phyloP scores from a whole-genome alignment of 2,888 invertebrate species.

The Azorinus chamasolen region DNA sequence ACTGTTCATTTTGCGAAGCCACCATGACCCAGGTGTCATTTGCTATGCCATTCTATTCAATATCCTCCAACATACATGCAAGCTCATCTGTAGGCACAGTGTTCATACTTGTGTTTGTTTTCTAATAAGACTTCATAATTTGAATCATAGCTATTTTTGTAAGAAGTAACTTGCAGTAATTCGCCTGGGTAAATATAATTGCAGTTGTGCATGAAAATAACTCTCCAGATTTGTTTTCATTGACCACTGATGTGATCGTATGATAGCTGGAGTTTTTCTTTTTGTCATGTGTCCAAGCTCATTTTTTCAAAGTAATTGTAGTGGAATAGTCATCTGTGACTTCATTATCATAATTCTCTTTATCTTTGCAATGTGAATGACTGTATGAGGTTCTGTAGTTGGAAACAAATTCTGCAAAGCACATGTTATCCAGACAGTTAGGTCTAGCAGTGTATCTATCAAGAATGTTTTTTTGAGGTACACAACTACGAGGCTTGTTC shows the following conservation, averaged over 20 bases:
- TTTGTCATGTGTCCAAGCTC: slow-evolving; percentile 26
- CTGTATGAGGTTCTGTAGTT: neutral
- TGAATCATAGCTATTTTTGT: slow-evolving; percentile 35
- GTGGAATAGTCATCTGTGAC: neutral
- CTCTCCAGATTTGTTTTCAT: slow-evolving; percentile 41
- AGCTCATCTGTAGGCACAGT: slow-evolving; percentile 36
- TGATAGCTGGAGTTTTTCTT: slow-evolving; percentile 40
- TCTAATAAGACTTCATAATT: slow-evolving; percentile 12
- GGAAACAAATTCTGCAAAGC: slow-evolving; percentile 14
- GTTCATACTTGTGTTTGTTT: slow-evolving; percentile 38
- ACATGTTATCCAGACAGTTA: neutral
- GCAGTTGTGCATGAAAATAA: slow-evolving; percentile 45
- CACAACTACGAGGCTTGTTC: too few species aligned
- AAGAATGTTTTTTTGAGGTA: slow-evolving; percentile 2
- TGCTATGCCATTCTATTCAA: slow-evolving; percentile 45
- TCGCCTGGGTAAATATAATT: slow-evolving; percentile 59
- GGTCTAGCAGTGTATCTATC: slow-evolving; percentile 23
- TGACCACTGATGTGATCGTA: slow-evolving; percentile 48
- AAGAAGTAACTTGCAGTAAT: slow-evolving; percentile 29
- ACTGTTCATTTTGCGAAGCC: slow-evolving; percentile 49
- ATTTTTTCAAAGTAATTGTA: slow-evolving; percentile 24
- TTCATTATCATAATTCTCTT: neutral
- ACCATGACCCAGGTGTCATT: slow-evolving; percentile 50
- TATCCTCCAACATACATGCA: slow-evolving; percentile 25
- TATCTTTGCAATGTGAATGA: neutral